Conservation (phyloP, 2,797 vertebrate genomes). For the Heterohyrax brucei region DNA sequence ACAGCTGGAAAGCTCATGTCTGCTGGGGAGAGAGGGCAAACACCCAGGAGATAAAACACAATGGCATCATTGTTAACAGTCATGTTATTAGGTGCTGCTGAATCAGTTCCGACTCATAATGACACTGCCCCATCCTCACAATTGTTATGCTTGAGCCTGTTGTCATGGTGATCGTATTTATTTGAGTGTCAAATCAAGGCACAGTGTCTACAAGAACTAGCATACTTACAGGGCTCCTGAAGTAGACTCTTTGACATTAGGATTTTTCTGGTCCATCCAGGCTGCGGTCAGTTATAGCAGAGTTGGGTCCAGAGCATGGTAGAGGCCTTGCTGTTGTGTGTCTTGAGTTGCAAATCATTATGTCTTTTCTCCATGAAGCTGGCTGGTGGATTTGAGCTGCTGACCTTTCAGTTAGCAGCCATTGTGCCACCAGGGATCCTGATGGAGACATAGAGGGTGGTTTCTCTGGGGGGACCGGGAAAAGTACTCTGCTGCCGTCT, state of each 20-base stretch:
- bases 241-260: background rate
- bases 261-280: background rate
- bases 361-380: background rate
- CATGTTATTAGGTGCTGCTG: too few relatives aligned
- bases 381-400: background rate
- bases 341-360: background rate
- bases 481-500: background rate
- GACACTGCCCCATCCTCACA: too few relatives aligned
- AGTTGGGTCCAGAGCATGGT: background rate
- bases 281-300: background rate
- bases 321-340: too few relatives aligned
- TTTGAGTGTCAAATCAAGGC: background rate
- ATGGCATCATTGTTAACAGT: background rate
- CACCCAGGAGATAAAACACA: background rate
- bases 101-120: too few relatives aligned
- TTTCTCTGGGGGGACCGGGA: background rate
- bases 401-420: background rate
- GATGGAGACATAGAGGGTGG: too few relatives aligned
- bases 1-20: background rate
- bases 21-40: background rate
- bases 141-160: background rate
- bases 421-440: background rate
- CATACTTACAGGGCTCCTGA: background rate
- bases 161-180: background rate
- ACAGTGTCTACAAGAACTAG: background rate